phyloP scores from a whole-genome alignment of 2,113 vertebrate species.

The Hystrix cristata region DNA sequence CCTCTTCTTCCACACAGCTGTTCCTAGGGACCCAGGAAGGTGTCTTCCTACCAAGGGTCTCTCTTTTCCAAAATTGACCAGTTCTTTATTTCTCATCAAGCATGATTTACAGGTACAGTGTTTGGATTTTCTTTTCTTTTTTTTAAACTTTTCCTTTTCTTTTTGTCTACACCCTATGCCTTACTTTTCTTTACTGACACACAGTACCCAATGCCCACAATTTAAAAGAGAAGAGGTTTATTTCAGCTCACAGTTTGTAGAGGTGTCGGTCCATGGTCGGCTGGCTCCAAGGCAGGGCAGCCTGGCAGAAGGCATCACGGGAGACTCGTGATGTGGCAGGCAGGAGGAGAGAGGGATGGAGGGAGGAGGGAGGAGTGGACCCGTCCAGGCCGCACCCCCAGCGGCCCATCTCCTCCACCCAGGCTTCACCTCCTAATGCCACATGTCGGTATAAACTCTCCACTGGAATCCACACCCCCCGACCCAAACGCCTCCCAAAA shows the following conservation, averaged over 20 bases:
- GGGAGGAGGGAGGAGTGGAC: background rate
- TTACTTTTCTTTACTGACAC: background rate
- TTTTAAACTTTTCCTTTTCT: background rate
- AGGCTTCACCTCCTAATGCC: background rate
- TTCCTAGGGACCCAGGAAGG: too few relatives aligned
- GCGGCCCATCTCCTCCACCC: background rate
- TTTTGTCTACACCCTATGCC: background rate
- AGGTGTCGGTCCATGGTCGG: background rate
- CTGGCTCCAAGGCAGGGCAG: background rate
- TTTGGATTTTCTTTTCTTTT: slow-evolving; percentile 11
- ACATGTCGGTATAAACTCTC: too few relatives aligned
- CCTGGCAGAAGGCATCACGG: too few relatives aligned
- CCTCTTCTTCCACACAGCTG: background rate
- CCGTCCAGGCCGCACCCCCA: background rate
- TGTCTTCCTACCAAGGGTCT: background rate
- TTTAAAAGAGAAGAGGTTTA: background rate
- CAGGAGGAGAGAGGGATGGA: background rate
- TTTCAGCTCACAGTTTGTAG: background rate
- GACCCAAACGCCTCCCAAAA: background rate
- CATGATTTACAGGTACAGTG: background rate
- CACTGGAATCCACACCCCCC: background rate
- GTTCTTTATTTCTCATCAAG: background rate
- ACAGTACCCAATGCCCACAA: background rate
- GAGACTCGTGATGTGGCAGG: background rate
- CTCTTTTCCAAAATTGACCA: background rate